A percentile compares a stretch with the other conserved stretches of the same genome.
Conservation (phyloP, 2,113 vertebrate genomes). For the human region GRCh38 chr1:17630501-17631000, state of each 20-base stretch:
- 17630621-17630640: rapidly evolving
- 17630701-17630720: not conserved
- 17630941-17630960: too few species aligned
- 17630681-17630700: not conserved
- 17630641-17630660: rapidly evolving
- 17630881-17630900: too few species aligned
- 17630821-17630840: rapidly evolving
- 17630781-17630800: rapidly evolving
- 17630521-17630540: not conserved
- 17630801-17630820: not conserved
- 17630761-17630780: rapidly evolving
- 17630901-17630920: too few species aligned
- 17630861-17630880: not conserved
- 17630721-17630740: rapidly evolving
- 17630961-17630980: too few species aligned
- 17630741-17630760: rapidly evolving
- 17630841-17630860: not conserved
- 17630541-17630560: rapidly evolving
- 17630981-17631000: too few species aligned
- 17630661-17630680: rapidly evolving
- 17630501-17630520: not conserved
- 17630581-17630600: not conserved
- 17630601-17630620: rapidly evolving
- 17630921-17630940: too few species aligned
- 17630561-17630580: rapidly evolving